A percentile compares a stretch with the other conserved stretches of the same genome.
Evolutionary conservation across 2,113 vertebrate species (phyloP).

Genomic region (Micronisus gabar): DNA sequence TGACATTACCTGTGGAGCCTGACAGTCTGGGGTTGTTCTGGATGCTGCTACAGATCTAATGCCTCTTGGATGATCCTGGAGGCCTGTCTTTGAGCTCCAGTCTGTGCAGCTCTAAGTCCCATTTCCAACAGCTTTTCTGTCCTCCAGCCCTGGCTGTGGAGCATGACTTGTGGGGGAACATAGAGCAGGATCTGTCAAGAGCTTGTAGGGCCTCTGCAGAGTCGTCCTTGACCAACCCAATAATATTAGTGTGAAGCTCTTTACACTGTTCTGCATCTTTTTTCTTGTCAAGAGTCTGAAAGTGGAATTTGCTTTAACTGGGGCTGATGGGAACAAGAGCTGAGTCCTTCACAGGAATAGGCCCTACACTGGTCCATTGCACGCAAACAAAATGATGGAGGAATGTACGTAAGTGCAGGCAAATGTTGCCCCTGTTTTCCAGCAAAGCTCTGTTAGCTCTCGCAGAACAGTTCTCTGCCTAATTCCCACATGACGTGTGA

Average conservation of each 20-base stretch:
- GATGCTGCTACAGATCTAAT: background rate
- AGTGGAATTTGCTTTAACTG: background rate
- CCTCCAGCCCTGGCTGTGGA: background rate
- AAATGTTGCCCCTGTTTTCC: background rate
- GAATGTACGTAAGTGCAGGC: accelerated
- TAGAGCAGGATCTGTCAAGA: background rate
- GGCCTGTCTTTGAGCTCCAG: background rate
- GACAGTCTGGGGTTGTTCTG: background rate
- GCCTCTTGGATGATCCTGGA: background rate
- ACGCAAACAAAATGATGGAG: accelerated
- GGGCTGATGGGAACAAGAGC: background rate
- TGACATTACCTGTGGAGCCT: background rate
- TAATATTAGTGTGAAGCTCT: background rate
- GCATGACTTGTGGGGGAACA: too few relatives aligned
- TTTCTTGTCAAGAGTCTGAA: background rate
- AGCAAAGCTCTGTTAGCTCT: background rate
- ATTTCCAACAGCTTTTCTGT: background rate
- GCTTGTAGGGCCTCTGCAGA: background rate
- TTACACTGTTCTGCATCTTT: background rate
- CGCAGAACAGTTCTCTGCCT: background rate
- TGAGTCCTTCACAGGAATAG: accelerated
- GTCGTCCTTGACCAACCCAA: background rate
- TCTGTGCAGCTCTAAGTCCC: background rate
- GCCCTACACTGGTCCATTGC: accelerated
- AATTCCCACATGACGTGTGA: background rate